Conservation (phyloP, 2,797 vertebrate species). For the Enteromius afrohamiltoni region DNA sequence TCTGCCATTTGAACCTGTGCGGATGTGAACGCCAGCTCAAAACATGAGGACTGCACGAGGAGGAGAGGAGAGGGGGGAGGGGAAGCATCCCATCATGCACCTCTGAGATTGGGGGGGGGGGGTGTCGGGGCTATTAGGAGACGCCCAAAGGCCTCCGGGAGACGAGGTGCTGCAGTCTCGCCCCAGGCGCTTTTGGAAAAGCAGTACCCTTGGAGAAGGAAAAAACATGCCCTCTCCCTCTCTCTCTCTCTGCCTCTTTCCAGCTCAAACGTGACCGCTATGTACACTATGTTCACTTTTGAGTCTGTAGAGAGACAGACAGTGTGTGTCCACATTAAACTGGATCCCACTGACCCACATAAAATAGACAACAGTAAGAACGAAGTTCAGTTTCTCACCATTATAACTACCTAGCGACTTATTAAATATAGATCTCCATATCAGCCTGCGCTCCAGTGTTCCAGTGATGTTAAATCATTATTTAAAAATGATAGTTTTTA, state of each 20-base stretch:
- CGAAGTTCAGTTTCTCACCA: slow-evolving; percentile 53
- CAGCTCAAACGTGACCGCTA: slow-evolving; percentile 69
- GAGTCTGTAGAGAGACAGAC: background rate
- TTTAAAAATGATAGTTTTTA: too few species aligned
- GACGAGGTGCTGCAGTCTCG: slow-evolving; percentile 98
- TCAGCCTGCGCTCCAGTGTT: slow-evolving; percentile 64
- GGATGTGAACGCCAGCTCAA: slow-evolving; percentile 90
- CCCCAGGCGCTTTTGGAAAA: slow-evolving; percentile 96
- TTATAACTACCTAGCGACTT: slow-evolving; percentile 71
- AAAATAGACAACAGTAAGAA: background rate
- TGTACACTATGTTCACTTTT: slow-evolving; percentile 65
- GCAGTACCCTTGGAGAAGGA: slow-evolving; percentile 89
- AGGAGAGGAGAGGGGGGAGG: slow-evolving; percentile 75
- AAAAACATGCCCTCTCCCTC: slow-evolving; percentile 63
- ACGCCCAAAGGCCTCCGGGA: slow-evolving; percentile 96
- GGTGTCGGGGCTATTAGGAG: slow-evolving; percentile 90
- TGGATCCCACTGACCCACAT: background rate
- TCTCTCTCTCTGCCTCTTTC: slow-evolving; percentile 47
- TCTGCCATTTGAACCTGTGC: slow-evolving; percentile 98
- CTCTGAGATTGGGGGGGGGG: slow-evolving; percentile 92
- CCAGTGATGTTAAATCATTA: background rate
- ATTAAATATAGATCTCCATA: slow-evolving; percentile 80
- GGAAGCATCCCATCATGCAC: slow-evolving; percentile 97
- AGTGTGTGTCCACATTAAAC: slow-evolving; percentile 14
- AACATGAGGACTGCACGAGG: slow-evolving; percentile 57